Conservation (phyloP, 2,888 invertebrate genomes). For the Drosophila rubida region DNA sequence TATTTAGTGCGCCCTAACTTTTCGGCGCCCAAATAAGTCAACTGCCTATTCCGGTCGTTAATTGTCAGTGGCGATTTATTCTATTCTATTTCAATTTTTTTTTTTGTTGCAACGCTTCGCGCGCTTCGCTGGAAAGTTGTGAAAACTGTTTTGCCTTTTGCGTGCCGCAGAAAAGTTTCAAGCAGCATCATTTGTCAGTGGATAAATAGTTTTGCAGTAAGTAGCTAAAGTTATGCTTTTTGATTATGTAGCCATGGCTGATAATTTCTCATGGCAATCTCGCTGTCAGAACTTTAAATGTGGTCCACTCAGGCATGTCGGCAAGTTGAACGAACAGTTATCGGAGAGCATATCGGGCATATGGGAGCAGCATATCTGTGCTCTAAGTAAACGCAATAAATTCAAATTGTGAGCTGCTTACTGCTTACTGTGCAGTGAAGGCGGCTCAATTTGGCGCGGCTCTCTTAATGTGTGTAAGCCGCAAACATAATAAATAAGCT, state of each 20-base stretch:
- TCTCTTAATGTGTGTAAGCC: conserved; percentile 76
- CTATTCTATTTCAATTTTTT: conserved; percentile 5
- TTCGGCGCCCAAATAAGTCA: not conserved
- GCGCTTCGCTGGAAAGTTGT: conserved; percentile 63
- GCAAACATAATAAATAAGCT: conserved; percentile 80
- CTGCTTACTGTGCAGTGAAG: conserved; percentile 33
- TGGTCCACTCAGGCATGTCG: conserved; percentile 37
- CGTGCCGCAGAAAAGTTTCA: conserved; percentile 65
- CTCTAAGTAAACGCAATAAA: conserved; percentile 59
- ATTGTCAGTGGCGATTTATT: conserved; percentile 41
- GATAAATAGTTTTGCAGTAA: conserved; percentile 78
- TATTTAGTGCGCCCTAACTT: not conserved
- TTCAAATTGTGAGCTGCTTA: conserved; percentile 67
- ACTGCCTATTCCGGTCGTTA: not conserved
- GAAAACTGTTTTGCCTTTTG: conserved; percentile 77
- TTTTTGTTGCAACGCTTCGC: conserved; percentile 23
- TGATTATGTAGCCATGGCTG: conserved; percentile 67
- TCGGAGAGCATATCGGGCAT: conserved; percentile 1
- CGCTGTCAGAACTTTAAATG: conserved; percentile 55
- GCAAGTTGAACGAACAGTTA: not conserved
- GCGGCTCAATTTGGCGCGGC: conserved; percentile 56
- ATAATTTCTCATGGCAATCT: conserved; percentile 71
- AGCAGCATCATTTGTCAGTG: conserved; percentile 80
- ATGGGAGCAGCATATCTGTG: conserved; percentile 20
- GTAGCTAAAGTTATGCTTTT: conserved; percentile 79